Conservation (phyloP, 2,888 invertebrate species). For the Tortrix viridana region DNA sequence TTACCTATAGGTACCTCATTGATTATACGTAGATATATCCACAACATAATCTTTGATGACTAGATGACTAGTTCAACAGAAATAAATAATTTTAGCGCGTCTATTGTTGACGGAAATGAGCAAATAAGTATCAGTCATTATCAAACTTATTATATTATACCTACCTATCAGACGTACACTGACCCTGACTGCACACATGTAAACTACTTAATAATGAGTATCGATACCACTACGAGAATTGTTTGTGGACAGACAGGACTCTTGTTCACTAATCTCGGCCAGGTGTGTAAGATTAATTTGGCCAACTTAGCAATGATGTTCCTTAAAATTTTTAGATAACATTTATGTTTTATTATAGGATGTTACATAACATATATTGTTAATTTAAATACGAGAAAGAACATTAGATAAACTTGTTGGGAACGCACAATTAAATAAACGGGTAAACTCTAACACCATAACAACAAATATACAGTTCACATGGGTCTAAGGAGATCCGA, state of each 20-base stretch:
- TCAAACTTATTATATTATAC: conserved; percentile 20
- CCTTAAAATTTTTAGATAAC: too few species aligned
- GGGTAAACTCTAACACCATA: not conserved
- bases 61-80: conserved; percentile 37
- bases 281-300: conserved; percentile 1
- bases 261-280: conserved; percentile 1
- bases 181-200: not conserved
- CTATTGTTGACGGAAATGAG: conserved; percentile 45
- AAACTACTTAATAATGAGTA: conserved; percentile 5
- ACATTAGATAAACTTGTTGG: too few species aligned
- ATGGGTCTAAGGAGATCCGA: not conserved
- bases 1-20: not conserved
- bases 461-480: not conserved
- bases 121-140: conserved; percentile 32
- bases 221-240: not conserved
- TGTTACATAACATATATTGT: too few species aligned
- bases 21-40: not conserved
- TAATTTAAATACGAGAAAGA: too few species aligned
- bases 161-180: conserved; percentile 13
- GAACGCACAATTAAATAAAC: not conserved
- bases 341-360: too few species aligned
- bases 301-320: too few species aligned
- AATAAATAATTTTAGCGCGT: conserved; percentile 41
- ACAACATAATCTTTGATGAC: conserved; percentile 6
- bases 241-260: too few species aligned